A percentile compares a stretch with the other conserved stretches of the same genome.
phyloP scores from a whole-genome alignment of 2,888 invertebrate genomes.

The Baronia brevicornis region DNA sequence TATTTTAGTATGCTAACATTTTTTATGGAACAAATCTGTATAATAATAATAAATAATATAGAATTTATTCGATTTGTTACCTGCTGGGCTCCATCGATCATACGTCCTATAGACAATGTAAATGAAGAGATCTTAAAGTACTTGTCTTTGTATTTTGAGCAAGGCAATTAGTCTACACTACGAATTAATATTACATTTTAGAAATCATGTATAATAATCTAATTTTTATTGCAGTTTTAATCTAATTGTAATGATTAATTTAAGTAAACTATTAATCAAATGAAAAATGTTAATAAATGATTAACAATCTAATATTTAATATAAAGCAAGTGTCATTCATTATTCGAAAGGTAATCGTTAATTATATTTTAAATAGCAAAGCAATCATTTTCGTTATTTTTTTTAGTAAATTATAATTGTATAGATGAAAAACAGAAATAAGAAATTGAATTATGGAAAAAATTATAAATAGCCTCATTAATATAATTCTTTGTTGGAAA shows the following conservation, averaged over 20 bases:
- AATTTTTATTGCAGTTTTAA: constrained; percentile 34
- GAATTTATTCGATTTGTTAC: constrained; percentile 1
- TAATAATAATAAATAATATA: not conserved
- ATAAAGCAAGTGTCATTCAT: too few species aligned
- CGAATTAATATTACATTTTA: constrained; percentile 25
- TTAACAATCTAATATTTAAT: too few species aligned
- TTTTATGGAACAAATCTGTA: too few species aligned
- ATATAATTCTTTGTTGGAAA: too few species aligned
- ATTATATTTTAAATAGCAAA: too few species aligned
- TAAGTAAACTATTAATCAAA: constrained; percentile 25
- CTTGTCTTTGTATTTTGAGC: constrained; percentile 45
- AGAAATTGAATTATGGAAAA: too few species aligned
- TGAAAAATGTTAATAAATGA: constrained; percentile 17
- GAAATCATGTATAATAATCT: constrained; percentile 26
- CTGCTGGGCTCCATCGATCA: not conserved
- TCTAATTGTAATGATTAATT: constrained; percentile 25
- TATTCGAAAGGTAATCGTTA: too few species aligned
- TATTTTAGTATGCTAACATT: too few species aligned
- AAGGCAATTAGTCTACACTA: constrained; percentile 35
- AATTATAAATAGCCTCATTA: too few species aligned
- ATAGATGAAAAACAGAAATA: too few species aligned
- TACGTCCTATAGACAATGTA: constrained; percentile 15
- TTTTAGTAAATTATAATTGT: too few species aligned
- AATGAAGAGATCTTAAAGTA: constrained; percentile 20
- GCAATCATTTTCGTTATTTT: too few species aligned